Evolutionary conservation across 2,888 invertebrate genomes (phyloP).

Genomic region (Rutpela maculata): DNA sequence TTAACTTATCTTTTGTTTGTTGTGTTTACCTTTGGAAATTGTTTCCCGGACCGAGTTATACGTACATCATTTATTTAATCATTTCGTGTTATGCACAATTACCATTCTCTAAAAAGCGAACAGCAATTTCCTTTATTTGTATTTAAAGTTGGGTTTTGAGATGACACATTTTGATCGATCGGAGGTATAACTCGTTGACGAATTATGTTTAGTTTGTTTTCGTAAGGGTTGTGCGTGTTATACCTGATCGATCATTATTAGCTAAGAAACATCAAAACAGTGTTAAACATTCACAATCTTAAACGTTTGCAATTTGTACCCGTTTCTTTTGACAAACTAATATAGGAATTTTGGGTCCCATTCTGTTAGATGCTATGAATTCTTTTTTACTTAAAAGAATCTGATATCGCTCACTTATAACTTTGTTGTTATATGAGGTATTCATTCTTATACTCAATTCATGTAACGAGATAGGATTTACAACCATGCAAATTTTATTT

Average conservation of each 20-base stretch:
- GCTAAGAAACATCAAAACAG: slow-evolving; percentile 34
- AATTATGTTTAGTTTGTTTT: slow-evolving; percentile 12
- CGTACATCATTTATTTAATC: not conserved
- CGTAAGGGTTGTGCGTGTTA: slow-evolving; percentile 27
- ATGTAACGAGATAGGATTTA: no score
- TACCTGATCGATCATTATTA: slow-evolving; percentile 42
- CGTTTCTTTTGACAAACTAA: not conserved
- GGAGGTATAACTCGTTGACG: slow-evolving; percentile 28
- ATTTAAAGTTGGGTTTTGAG: slow-evolving; percentile 4
- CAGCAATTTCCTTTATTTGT: not conserved
- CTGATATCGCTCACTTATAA: no score
- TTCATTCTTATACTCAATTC: no score
- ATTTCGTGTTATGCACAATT: not conserved
- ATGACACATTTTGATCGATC: slow-evolving; percentile 38
- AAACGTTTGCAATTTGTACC: not conserved
- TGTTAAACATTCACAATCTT: not conserved
- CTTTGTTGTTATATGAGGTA: no score
- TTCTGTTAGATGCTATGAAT: no score
- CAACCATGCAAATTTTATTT: no score
- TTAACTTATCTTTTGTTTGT: no score
- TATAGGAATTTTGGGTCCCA: not conserved
- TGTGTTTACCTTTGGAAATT: no score
- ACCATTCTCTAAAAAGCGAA: not conserved
- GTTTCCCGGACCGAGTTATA: not conserved
- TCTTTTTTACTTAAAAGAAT: no score